phyloP scores from a whole-genome alignment of 1,140 invertebrate genomes.

The Neomicropteryx cornuta region DNA sequence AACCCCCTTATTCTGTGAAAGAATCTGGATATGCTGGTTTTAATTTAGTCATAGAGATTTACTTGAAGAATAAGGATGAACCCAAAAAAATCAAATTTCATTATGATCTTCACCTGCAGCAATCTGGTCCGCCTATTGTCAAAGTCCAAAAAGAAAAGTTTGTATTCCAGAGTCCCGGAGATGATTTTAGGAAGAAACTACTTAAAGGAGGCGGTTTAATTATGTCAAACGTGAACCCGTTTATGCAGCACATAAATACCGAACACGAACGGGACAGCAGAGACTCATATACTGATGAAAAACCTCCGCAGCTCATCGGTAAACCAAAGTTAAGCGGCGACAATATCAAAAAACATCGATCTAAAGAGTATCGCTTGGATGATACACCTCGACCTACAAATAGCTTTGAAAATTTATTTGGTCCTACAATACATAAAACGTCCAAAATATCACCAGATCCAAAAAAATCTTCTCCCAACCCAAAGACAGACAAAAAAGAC shows the following conservation, averaged over 20 bases:
- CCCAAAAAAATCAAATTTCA: constrained; percentile 76
- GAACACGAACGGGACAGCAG: constrained; percentile 39
- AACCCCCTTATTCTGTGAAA: constrained; percentile 82
- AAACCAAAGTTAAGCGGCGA: constrained; percentile 55
- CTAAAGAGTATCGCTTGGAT: constrained; percentile 47
- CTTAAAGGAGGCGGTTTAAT: constrained; percentile 72
- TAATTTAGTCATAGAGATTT: constrained; percentile 78
- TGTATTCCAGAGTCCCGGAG: constrained; percentile 68
- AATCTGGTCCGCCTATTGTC: constrained; percentile 54
- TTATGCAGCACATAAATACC: constrained; percentile 25
- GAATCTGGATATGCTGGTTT: constrained; percentile 95
- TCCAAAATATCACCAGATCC: constrained; percentile 52
- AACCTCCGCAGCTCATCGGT: constrained; percentile 42
- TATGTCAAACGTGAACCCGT: constrained; percentile 25
- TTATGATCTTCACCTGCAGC: constrained; percentile 79
- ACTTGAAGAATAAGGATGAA: constrained; percentile 84
- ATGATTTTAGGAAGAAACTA: constrained; percentile 80
- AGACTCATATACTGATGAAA: constrained; percentile 37
- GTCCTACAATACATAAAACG: constrained; percentile 62
- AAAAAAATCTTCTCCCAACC: constrained; percentile 39
- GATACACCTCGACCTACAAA: constrained; percentile 49
- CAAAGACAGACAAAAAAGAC: constrained; percentile 49
- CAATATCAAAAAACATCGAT: constrained; percentile 55
- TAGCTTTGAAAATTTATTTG: constrained; percentile 69
- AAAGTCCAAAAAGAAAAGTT: constrained; percentile 64